Base-by-base conservation (phyloP, 2,888 invertebrate genomes). In the Abrostola triplasia region DNA sequence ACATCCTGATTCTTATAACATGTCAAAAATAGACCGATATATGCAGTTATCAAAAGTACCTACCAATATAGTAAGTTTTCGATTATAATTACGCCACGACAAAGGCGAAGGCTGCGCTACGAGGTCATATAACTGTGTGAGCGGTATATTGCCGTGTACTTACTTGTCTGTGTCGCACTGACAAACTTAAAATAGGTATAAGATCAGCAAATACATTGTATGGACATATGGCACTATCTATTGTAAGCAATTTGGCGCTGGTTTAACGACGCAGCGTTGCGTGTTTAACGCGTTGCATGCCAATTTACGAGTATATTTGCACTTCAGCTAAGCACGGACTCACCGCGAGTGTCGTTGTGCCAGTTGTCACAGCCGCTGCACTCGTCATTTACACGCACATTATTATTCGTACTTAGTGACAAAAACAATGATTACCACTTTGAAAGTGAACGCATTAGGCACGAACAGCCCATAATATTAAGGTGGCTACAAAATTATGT, bases 91-190 rank as follows among this genome's bases (percentile, higher is more conserved):
- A 75, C 59, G 72, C 78, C 76, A 48, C 71, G 67, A 87, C 87
- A 90, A 89, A 91, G 89, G 90, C 90, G 89, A 89, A 89, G 90
- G 91, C 84, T 88, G 81, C 70, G 37, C 64, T 66, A 74, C 88
- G 89, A 91, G 90, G 92, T 89, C 91, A 85, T 73, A 76, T 88
- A 88, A 88, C 89, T 86, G 88, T 87, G 87, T 84, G 84, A 86
- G 80, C 81, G 82, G 84, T 78, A 79, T 79, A 82, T 76, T 79
- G 77, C 78, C 77, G 69, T 76, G 79, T 79, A 70, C 70, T 51
- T 73, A 70, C 66, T 72, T 67, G 64, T 51, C 66, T 70, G 56
- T 68, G 56, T 57, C 56, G 51, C 63, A 59, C 59, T 42, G 58
- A 70, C 63, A 68, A 67, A 59, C 42, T 59, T 47, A 67, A 65